These are phyloP conservation scores for Arctocebus calabarensis DNA, from an alignment of 2,797 vertebrate species.

Conservation along the genomic window DNA sequence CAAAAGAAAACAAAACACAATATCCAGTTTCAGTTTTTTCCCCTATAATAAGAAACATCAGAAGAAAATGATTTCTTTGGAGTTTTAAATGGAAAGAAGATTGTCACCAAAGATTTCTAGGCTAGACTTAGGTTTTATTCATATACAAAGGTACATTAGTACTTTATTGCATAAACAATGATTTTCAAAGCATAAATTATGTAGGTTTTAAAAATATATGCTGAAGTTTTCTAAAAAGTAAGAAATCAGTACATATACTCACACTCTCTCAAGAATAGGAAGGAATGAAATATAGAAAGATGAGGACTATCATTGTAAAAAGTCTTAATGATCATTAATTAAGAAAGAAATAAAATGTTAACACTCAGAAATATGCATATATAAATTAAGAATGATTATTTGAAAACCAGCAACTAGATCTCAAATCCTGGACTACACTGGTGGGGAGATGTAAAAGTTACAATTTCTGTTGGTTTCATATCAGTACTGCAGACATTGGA, in stretches of 20 bases:
- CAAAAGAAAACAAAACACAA: background rate
- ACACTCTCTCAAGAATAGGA: background rate
- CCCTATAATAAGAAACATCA: background rate
- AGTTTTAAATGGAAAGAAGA: background rate
- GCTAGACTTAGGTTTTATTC: background rate
- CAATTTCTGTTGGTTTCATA: background rate
- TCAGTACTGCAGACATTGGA: no score
- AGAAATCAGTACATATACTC: background rate
- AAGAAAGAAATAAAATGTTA: background rate
- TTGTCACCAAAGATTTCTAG: constrained; percentile 3
- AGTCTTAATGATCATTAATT: background rate
- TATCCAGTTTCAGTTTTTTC: background rate
- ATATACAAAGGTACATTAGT: background rate
- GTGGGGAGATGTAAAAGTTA: background rate
- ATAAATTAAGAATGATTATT: constrained; percentile 2
- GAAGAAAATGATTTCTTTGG: background rate
- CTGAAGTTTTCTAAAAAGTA: background rate
- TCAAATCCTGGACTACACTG: background rate
- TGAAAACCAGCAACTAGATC: background rate
- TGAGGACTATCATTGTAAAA: background rate
- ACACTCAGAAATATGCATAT: background rate
- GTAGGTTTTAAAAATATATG: background rate
- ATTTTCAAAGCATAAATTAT: background rate
- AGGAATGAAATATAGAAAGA: constrained; percentile 2
- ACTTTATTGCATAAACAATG: background rate